These are phyloP conservation scores for Acipenser ruthenus DNA, from an alignment of 2,797 vertebrate species.

Conservation along the genomic window DNA sequence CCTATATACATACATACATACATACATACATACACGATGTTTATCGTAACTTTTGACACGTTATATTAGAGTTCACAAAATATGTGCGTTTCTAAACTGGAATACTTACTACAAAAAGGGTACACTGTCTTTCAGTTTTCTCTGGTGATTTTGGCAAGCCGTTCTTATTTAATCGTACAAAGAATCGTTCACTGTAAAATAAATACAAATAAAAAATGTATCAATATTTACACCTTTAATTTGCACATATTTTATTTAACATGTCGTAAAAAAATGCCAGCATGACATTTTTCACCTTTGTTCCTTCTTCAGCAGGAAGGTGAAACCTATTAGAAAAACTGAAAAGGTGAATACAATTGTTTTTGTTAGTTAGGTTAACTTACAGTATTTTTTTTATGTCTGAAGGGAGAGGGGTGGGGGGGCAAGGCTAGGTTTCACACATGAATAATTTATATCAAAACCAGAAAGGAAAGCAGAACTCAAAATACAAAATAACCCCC, in stretches of 20 bases:
- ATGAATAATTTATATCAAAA: constrained; percentile 13
- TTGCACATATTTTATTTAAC: no score
- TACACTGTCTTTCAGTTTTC: constrained; percentile 91
- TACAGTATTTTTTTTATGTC: no score
- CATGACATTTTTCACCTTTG: neutral
- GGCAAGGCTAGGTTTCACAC: neutral
- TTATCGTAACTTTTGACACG: no score
- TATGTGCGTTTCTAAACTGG: neutral
- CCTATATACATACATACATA: no score
- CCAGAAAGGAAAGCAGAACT: constrained; percentile 9
- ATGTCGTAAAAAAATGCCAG: neutral
- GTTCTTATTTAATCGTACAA: constrained; percentile 91
- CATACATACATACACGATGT: no score
- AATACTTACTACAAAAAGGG: constrained; percentile 91
- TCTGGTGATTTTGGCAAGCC: constrained; percentile 93
- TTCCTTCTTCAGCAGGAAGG: neutral
- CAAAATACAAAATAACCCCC: constrained; percentile 16
- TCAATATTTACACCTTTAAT: neutral
- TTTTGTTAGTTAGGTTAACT: no score
- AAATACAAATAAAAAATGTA: constrained; percentile 19
- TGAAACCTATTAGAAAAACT: no score
- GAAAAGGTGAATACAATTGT: no score
- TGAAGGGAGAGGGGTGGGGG: no score
- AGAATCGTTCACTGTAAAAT: constrained; percentile 86
- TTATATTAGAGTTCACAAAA: no score